Conservation (phyloP, 2,797 vertebrate species). For the Hipposideros larvatus region DNA sequence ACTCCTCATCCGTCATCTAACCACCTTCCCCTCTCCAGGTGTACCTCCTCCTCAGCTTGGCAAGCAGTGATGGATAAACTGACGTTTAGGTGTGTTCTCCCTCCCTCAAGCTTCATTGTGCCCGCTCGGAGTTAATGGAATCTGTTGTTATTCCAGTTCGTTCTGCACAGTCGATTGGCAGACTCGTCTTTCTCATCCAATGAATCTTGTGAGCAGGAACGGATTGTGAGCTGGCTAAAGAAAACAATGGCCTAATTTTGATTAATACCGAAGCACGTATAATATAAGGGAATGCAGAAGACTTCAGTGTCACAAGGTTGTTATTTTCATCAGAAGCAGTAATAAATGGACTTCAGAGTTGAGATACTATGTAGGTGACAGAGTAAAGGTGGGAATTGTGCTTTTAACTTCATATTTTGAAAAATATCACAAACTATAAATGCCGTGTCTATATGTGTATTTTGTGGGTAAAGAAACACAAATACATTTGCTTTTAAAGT, state of each 20-base stretch:
- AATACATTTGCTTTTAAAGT: not conserved
- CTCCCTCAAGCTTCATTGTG: not conserved
- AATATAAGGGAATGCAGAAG: not conserved
- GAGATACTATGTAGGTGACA: not conserved
- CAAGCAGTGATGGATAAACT: not conserved
- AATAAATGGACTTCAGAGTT: not conserved
- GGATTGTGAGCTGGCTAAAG: not conserved
- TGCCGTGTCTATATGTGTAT: not conserved
- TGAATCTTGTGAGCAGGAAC: not conserved
- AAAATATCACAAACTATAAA: not conserved
- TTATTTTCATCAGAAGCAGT: not conserved
- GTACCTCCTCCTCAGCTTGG: not conserved
- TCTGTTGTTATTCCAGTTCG: not conserved
- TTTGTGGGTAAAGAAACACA: not conserved
- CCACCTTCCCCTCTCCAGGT: not conserved
- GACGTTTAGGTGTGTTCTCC: accelerated
- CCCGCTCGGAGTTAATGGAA: not conserved
- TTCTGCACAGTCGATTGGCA: not conserved
- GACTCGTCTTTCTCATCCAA: not conserved
- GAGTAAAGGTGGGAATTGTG: not conserved
- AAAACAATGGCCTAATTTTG: not conserved
- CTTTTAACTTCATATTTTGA: not conserved
- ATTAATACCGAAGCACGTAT: not conserved
- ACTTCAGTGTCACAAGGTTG: not conserved
- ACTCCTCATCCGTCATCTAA: not conserved